A percentile compares a stretch with the other conserved stretches of the same genome.
phyloP scores from a whole-genome alignment of 2,113 vertebrate species.

The Motacilla tschutschensis region DNA sequence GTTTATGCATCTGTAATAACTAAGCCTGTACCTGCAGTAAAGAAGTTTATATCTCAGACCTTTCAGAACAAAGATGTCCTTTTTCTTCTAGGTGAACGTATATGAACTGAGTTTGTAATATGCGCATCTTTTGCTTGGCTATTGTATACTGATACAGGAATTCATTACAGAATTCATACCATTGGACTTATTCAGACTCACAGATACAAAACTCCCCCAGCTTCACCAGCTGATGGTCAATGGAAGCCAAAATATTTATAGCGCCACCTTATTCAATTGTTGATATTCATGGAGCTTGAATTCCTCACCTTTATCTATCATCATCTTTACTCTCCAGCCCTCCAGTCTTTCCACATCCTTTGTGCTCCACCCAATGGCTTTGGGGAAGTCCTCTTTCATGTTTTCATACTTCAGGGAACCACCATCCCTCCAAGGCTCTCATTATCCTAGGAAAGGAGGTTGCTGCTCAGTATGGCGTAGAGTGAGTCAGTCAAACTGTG shows the following conservation, averaged over 20 bases:
- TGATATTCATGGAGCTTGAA: slow-evolving; percentile 29
- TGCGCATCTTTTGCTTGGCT: neutral
- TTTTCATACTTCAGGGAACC: slow-evolving; percentile 50
- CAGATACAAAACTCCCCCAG: neutral
- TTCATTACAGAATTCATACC: neutral
- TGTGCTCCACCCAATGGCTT: slow-evolving; percentile 53
- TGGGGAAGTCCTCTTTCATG: slow-evolving; percentile 63
- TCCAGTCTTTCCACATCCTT: slow-evolving; percentile 53
- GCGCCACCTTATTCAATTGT: slow-evolving; percentile 1
- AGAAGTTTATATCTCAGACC: neutral
- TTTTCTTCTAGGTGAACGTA: neutral
- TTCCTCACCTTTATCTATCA: slow-evolving; percentile 26
- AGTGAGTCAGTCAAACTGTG: slow-evolving; percentile 47
- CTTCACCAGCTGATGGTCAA: neutral
- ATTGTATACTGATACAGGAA: neutral
- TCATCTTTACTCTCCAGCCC: slow-evolving; percentile 34
- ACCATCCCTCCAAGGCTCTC: neutral
- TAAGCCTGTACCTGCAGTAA: neutral
- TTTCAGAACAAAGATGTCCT: neutral
- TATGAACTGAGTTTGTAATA: neutral
- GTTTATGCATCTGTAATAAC: neutral
- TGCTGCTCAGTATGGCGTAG: neutral
- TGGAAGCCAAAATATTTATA: neutral
- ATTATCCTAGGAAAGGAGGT: slow-evolving; percentile 39
- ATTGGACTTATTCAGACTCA: neutral